Evolutionary conservation across 92 coral and sea anemone genomes (phyloP), one percentile per base, ranked within the genome.

Genomic region (Porites evermanni): DNA sequence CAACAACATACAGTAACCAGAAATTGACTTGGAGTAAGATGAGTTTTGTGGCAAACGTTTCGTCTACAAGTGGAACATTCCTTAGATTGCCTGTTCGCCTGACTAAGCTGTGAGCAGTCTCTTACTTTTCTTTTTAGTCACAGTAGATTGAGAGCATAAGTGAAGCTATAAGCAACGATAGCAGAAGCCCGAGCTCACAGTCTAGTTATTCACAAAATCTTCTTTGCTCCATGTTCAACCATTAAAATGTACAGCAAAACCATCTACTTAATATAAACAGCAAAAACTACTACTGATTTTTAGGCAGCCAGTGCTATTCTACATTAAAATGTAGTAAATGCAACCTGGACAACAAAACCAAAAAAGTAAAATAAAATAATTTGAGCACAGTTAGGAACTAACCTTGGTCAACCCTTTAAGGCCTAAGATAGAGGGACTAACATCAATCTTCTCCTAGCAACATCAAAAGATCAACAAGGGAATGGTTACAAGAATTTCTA

Each of bases 31-130:
- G 23, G 14, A 53, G 56, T 32, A 9, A 53, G 78, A 11, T 4
- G 21, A 53, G 64, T 52, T 74, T 72, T 74, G 32, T 74, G 64
- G 12, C 78, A 74, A 20, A 64, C 6, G 21, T n/a, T 9, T 74
- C 4, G 12, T 1, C 9, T 3, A 56, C 1, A 11, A 11, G 61
- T 56, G 5, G 16, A 56, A 56, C 61, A 8, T 56, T 56, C 61
- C 61, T 56, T 14, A 56, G 61, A 14, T 56, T 56, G 61, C 3
- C 16, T 56, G 61, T 56, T 56, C 0, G 47, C 47, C 47, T 38
- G 47, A 38, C 47, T 56, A 14, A 1, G 13, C 16, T 56, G 16
- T 2, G 8, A 56, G 13, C 17, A 56, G 61, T 38, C 47, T 38
- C 17, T 56, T 56, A 11, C 12, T 56, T 56, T 12, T 10, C 61